A percentile compares a stretch with the other conserved stretches of the same genome.
Conservation (phyloP, 2,888 invertebrate genomes). For the Nomada hirtipes region DNA sequence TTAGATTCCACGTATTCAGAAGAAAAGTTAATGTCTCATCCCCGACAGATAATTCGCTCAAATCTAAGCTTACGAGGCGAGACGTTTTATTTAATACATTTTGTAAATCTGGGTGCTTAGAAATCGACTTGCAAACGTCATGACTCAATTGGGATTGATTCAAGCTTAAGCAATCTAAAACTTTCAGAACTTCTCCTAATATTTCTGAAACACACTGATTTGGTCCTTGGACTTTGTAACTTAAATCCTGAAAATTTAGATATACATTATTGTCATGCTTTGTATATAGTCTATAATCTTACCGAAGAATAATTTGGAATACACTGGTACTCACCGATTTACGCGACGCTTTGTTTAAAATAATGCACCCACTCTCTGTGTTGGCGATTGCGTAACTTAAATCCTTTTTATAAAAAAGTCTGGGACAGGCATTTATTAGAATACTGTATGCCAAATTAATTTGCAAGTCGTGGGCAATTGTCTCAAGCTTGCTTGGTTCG, state of each 20-base stretch:
- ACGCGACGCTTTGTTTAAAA: constrained; percentile 83
- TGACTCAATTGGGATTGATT: constrained; percentile 52
- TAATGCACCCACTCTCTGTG: constrained; percentile 72
- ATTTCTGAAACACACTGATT: constrained; percentile 78
- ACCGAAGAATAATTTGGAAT: background rate
- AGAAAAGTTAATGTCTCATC: constrained; percentile 81
- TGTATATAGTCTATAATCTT: background rate
- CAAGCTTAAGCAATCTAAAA: constrained; percentile 58
- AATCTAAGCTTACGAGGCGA: constrained; percentile 74
- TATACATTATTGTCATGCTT: constrained; percentile 5
- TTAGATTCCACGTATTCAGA: constrained; percentile 82
- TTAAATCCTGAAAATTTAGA: constrained; percentile 43
- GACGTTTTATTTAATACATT: constrained; percentile 75
- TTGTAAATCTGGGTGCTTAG: constrained; percentile 66
- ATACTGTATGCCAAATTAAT: constrained; percentile 91
- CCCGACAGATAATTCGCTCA: constrained; percentile 79
- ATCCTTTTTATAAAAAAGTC: constrained; percentile 84
- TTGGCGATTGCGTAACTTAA: constrained; percentile 77
- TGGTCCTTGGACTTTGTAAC: constrained; percentile 59
- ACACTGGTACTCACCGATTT: constrained; percentile 73
- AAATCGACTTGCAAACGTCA: constrained; percentile 58
- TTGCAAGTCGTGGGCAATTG: constrained; percentile 89
- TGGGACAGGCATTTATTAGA: constrained; percentile 90
- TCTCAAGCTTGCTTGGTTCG: constrained; percentile 89
- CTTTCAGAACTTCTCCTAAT: constrained; percentile 73